Base-by-base conservation (phyloP, 37 sponge, comb jelly and placozoan genomes). In the Hexactinellida sp. region DNA sequence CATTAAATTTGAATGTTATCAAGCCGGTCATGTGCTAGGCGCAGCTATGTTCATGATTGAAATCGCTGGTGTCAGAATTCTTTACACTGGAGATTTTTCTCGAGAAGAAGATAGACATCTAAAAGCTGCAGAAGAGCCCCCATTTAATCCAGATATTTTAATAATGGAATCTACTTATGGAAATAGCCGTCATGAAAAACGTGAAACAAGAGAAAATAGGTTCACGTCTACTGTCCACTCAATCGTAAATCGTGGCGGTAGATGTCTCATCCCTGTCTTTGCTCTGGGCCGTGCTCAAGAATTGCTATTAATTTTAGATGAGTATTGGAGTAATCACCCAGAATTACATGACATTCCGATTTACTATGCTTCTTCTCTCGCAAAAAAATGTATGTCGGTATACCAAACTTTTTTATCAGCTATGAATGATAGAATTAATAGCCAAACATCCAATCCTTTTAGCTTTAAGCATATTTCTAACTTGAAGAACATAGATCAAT, bases 331-430 rank as follows among this genome's bases (percentile, higher is more conserved):
- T 0, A 82, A 86, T n/a, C 99, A 98, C 85, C 95, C 99, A 24
- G 99, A 98, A 84, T 91, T 98, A 0, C 99, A 98, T 38, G 96
- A 98, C 63, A 91, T 98, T 28, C 99, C 99, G 24, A 92, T 98
- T 35, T 98, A 98, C 83, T 98, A 98, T 88, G 99, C 99, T 25
- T 98, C 99, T 1, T 88, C 96, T 34, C 91, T 98, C 0, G 99
- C 99, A 36, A 95, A 98, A 91, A 98, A 98, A 55, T 98, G 99
- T 86, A 98, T 98, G 99, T 91, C 96, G 91, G 99, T 98, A 37
- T 98, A 93, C 63, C 99, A 98, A 89, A 98, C 99, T 0, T 98
- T 91, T 63, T 92, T 95, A 47, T 95, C 93, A 51, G 99, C 99
- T 47, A 98, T 98, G 99, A 98, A 98, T 83, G 99, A 98, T 38